phyloP scores from a whole-genome alignment of 2,113 vertebrate species.

The Vombatus ursinus region DNA sequence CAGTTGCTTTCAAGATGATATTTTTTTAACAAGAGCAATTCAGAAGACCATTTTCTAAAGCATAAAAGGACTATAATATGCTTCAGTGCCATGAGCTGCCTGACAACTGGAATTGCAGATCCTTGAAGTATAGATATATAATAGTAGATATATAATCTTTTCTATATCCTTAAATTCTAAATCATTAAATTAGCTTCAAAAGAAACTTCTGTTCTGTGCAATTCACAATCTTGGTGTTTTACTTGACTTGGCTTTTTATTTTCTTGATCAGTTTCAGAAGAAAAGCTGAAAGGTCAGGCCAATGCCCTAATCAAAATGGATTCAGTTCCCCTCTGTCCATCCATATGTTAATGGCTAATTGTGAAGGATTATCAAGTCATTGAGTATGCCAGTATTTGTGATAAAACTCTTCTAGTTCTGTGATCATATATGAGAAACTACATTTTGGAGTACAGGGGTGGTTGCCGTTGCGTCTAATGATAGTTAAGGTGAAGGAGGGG shows the following conservation, averaged over 20 bases:
- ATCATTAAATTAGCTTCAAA: background rate
- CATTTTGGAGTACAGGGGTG: constrained; percentile 14
- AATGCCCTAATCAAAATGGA: background rate
- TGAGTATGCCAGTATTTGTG: background rate
- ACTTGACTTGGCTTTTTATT: background rate
- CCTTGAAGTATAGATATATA: background rate
- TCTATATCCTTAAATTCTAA: constrained; percentile 3
- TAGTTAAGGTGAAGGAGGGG: constrained; percentile 53
- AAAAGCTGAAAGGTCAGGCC: background rate
- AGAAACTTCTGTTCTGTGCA: constrained; percentile 1
- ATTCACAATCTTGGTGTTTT: background rate
- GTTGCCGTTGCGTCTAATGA: constrained; percentile 46
- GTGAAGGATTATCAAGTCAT: constrained; percentile 62
- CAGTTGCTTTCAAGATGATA: background rate
- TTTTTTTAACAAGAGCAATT: background rate
- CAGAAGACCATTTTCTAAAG: background rate
- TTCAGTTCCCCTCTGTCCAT: constrained; percentile 1
- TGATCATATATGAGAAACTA: constrained; percentile 56
- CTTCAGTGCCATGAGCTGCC: background rate
- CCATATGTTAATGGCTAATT: constrained; percentile 58
- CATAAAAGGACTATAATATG: background rate
- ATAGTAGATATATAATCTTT: background rate
- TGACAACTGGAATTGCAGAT: background rate
- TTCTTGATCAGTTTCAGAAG: background rate
- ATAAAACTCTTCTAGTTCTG: constrained; percentile 33